Percentiles rank a stretch among this genome's conserved stretches.
Evolutionary conservation across 1,140 invertebrate species (phyloP).

Genomic region (Uloborus diversus): DNA sequence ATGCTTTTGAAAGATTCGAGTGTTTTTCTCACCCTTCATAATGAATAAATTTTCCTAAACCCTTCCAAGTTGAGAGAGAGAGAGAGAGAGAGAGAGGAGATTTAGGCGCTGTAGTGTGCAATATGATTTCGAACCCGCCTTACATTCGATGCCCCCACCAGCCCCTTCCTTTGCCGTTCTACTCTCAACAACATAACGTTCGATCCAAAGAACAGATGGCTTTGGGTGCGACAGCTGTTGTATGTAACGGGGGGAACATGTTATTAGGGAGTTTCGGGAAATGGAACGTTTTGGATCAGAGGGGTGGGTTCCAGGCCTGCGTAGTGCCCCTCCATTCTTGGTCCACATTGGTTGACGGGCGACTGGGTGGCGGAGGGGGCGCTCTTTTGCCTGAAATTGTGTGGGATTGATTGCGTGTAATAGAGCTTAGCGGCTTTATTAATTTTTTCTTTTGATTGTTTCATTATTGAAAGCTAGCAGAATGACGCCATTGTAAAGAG

Average conservation of each 20-base stretch:
- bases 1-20: too few species aligned
- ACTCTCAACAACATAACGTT: conserved; percentile 1
- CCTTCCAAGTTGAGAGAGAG: conserved; percentile 4
- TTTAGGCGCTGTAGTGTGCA: too few species aligned
- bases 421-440: background rate
- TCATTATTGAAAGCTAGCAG: too few species aligned
- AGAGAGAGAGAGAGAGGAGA: conserved; percentile 2
- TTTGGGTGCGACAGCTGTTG: conserved; percentile 50
- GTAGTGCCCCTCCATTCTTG: conserved; percentile 17
- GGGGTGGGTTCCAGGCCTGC: background rate
- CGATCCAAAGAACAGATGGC: conserved; percentile 44
- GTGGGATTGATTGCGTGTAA: conserved; percentile 9
- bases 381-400: conserved; percentile 36
- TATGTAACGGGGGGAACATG: conserved; percentile 40
- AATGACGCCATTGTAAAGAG: too few species aligned
- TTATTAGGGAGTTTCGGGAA: conserved; percentile 42
- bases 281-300: background rate
- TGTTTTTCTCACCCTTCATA: conserved; percentile 4
- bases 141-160: background rate
- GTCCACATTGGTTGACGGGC: conserved; percentile 10
- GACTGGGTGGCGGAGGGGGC: background rate
- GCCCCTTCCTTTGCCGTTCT: background rate
- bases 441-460: too few species aligned
- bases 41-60: conserved; percentile 48
- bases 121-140: conserved; percentile 43